Evolutionary conservation across 2,797 vertebrate genomes (phyloP).

Genomic region (Delichon dasypus): DNA sequence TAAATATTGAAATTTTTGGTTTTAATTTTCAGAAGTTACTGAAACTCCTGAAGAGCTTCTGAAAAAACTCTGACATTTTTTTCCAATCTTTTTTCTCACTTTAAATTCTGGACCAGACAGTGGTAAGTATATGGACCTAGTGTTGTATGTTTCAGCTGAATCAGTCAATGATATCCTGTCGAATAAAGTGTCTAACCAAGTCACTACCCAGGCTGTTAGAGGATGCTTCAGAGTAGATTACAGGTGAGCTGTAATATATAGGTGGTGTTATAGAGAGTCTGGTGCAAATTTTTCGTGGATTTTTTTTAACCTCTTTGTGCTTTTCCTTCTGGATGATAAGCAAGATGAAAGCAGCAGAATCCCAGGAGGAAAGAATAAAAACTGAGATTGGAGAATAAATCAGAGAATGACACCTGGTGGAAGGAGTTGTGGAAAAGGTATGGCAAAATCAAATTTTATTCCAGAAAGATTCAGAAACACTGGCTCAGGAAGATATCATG

Average conservation of each 20-base stretch:
- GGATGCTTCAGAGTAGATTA: neutral
- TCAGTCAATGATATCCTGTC: neutral
- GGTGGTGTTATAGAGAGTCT: neutral
- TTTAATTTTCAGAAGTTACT: neutral
- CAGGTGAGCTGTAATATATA: neutral
- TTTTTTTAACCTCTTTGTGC: neutral
- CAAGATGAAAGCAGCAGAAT: neutral
- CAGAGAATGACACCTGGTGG: neutral
- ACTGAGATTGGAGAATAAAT: neutral
- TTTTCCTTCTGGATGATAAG: neutral
- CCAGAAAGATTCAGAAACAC: neutral
- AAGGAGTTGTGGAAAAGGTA: neutral
- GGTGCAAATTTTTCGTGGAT: neutral
- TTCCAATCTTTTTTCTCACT: neutral
- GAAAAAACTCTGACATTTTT: neutral
- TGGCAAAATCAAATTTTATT: neutral
- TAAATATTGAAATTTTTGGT: neutral
- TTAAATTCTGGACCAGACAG: neutral
- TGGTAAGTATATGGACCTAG: neutral
- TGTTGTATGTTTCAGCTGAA: neutral
- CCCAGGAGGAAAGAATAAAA: neutral
- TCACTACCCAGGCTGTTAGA: neutral
- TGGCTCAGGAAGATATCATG: neutral
- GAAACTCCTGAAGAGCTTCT: neutral
- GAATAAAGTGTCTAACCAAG: neutral